Evolutionary conservation across 2,113 vertebrate species (phyloP).

Genomic region (Actenoides lindsayi): DNA sequence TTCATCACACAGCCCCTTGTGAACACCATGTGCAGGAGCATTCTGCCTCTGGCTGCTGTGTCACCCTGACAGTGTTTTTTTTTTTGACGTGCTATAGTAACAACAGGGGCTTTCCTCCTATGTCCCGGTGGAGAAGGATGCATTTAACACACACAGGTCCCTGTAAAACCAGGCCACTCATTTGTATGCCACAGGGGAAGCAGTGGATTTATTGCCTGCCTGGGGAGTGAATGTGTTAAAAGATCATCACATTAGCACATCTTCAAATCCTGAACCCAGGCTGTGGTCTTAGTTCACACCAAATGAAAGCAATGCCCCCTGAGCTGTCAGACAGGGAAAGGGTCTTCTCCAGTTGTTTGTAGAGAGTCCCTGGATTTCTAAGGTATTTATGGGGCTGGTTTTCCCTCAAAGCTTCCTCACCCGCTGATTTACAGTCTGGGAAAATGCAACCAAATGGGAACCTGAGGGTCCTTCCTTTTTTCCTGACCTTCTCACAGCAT

Average conservation of each 20-base stretch:
- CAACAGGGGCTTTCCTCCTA: neutral
- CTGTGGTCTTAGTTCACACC: neutral
- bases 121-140: neutral
- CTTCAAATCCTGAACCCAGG: neutral
- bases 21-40: neutral
- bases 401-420: neutral
- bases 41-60: neutral
- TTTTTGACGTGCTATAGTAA: neutral
- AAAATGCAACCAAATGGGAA: slow-evolving; percentile 23
- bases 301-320: neutral
- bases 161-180: neutral
- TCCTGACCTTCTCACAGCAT: neutral
- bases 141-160: neutral
- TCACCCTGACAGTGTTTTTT: neutral
- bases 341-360: neutral
- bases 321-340: neutral
- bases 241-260: neutral
- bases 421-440: slow-evolving; percentile 4
- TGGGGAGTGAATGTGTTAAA: neutral
- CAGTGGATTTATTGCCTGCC: neutral
- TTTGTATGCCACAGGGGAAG: neutral
- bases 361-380: neutral
- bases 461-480: neutral
- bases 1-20: neutral
- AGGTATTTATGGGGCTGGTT: slow-evolving; percentile 1